Evolutionary conservation across 2,797 vertebrate species (phyloP), one percentile per base, ranked within the genome.

Genomic region (Sebastes elongatus): DNA sequence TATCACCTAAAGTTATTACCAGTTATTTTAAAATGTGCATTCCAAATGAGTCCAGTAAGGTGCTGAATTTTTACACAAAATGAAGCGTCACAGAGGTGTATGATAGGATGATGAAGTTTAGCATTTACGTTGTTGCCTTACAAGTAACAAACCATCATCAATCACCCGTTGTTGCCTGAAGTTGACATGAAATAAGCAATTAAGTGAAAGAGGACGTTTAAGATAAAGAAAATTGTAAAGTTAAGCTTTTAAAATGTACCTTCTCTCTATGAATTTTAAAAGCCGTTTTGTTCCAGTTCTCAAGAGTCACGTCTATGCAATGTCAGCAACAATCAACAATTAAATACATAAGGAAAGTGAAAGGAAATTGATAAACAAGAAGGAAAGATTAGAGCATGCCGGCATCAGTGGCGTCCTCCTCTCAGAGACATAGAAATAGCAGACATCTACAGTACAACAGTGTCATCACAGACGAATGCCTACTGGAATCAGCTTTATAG

Each of bases 401-500:
- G 71, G 53, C 49, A 7, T 86, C 69, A 59, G 46, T 2, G 42
- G 5, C 18, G 59, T 75, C 67, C 55, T 71, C 32, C 49, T 86
- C 67, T 69, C 72, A 52, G 68, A 73, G 74, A 78, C 76, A 53
- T 23, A 68, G 68, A 88, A 81, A 74, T 42, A 69, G 71, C 55
- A 78, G 80, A 85, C 60, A 78, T 79, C 81, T 46, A 46, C 42
- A 52, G 20, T 73, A 69, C 76, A 79, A 30, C 53, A 71, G 72
- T 59, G 80, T 82, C 76, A 96, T 95, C 96, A 94, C 90, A 95
- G 94, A 96, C 94, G 84, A 94, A 86, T 28, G 74, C 69, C 81
- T 91, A 93, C 94, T 92, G 94, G 93, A 95, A 95, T 94, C 93
- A 93, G 94, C 94, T 89, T 97, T 95, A 95, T 94, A 96, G 92